phyloP scores from a whole-genome alignment of 2,797 vertebrate genomes.

The Molothrus ater region DNA sequence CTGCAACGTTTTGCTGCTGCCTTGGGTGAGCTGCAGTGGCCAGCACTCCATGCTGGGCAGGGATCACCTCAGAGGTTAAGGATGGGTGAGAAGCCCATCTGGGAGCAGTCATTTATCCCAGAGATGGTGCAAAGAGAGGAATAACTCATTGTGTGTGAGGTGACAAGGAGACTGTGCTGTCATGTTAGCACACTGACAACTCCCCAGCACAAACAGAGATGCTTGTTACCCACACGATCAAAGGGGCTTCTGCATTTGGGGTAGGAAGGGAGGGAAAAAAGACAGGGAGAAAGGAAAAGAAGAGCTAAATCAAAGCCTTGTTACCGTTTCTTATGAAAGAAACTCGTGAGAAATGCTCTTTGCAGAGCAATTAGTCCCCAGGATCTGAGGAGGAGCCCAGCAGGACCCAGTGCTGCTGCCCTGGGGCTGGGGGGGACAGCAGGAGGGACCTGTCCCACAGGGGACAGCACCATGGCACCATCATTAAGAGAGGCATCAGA shows the following conservation, averaged over 20 bases:
- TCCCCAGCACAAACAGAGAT: conserved; percentile 24
- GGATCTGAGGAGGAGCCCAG: not conserved
- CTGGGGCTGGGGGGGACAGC: not conserved
- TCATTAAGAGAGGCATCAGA: accelerated
- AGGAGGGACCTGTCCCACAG: not conserved
- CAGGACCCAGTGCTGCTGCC: not conserved
- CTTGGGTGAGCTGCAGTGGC: not conserved
- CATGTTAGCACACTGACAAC: conserved; percentile 6
- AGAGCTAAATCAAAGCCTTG: conserved; percentile 25
- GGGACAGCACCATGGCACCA: accelerated
- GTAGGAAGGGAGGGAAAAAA: not conserved
- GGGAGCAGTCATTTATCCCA: conserved; percentile 12
- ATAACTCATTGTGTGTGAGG: conserved; percentile 27
- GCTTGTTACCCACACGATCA: conserved; percentile 30
- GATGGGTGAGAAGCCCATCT: conserved; percentile 30
- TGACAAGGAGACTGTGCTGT: not conserved
- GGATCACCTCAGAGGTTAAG: not conserved
- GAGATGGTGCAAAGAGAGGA: conserved; percentile 1
- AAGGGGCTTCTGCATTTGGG: conserved; percentile 11
- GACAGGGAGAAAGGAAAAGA: not conserved
- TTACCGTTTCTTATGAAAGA: not conserved
- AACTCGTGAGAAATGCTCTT: not conserved
- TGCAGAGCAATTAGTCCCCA: not conserved
- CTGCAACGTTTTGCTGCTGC: not conserved
- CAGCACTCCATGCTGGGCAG: not conserved